Evolutionary conservation across 2,797 vertebrate genomes (phyloP), one percentile per base, ranked within the genome.

Genomic region (Trematomus bernacchii): DNA sequence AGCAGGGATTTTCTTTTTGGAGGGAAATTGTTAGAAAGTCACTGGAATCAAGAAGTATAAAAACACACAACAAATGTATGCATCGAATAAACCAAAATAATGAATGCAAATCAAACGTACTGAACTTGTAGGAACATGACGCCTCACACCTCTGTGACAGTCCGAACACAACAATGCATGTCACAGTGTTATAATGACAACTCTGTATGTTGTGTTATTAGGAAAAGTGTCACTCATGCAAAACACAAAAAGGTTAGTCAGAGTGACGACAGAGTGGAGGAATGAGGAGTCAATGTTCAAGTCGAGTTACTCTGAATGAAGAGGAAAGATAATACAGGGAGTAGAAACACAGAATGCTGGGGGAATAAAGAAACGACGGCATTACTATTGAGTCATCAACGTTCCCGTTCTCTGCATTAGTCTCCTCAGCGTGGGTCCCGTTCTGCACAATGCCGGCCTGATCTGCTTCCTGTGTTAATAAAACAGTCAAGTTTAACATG

Each of bases 371-470:
- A 8, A 27, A 62, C 55, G 71, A 73, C 69, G 80, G 1, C 80
- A 82, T 95, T 96, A 95, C 90, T 92, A 88, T 84, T 79, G 90
- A 77, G 21, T 92, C 85, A 72, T 90, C 88, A 21, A 54, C 69
- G 76, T 84, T 86, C 73, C 66, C 90, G 33, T 37, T 37, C 44
- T 90, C 89, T 18, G 52, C 73, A 66, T 89, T 82, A 1, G 65
- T 48, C 54, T 87, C 91, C 47, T 91, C 91, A 9, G 52, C 75
- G 58, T 91, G 84, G 3, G 91, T 93, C 40, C 93, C 95, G 2
- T 95, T 97, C 86, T 94, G 92, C 80, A 95, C 81, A 53, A 93
- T 87, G 68, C 94, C 87, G 54, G 83, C 77, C 54, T 88, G 86
- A 63, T 87, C 77, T 48, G 90, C 90, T 83, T 95, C 95, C 96